Evolutionary conservation across 2,797 vertebrate genomes (phyloP), one percentile per base, ranked within the genome.

Genomic region (Manis javanica): DNA sequence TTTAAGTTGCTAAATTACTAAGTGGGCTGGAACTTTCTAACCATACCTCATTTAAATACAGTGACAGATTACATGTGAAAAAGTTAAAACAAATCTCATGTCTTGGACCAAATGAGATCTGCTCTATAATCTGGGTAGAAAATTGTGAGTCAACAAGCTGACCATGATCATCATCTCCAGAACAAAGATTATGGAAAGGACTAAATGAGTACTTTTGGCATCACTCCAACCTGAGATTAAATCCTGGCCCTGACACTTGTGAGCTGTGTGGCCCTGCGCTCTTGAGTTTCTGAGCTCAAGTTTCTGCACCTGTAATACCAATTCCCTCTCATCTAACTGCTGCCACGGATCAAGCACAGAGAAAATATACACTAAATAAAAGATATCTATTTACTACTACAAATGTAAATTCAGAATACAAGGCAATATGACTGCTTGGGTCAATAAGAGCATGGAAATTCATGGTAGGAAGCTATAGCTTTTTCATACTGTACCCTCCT

Each of bases 1-100:
- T 96, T 68, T 86, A 82, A 93, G 66, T 8, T 96, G 61, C 85
- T 95, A 91, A 95, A 83, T 93, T 94, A 94, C 84, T 90, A 96
- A 66, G 10, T 9, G 53, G 64, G 53, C 42, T 88, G 11, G 34
- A 96, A 88, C 59, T 89, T 64, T 96, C 42, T 85, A 94, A 87
- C 46, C 29, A 68, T 64, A 83, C 5, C 46, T 96, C 37, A 87
- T 81, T 96, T 92, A 96, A 95, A 96, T 91, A 92, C 7, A 74
- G 79, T 91, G 64, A 92, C 0, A 89, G n/a, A 57, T 83, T n/a
- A 84, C 31, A 79, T 49, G 15, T 82, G 46, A 86, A 85, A 89
- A 81, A 77, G 18, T 49, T 69, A 59, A 78, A 79, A 89, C 51
- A 87, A 78, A 83, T 78, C 61, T 89, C 51, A 87, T 64, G 29